phyloP scores from a whole-genome alignment of 2,797 vertebrate species.

The Chaetodon trifasciatus region DNA sequence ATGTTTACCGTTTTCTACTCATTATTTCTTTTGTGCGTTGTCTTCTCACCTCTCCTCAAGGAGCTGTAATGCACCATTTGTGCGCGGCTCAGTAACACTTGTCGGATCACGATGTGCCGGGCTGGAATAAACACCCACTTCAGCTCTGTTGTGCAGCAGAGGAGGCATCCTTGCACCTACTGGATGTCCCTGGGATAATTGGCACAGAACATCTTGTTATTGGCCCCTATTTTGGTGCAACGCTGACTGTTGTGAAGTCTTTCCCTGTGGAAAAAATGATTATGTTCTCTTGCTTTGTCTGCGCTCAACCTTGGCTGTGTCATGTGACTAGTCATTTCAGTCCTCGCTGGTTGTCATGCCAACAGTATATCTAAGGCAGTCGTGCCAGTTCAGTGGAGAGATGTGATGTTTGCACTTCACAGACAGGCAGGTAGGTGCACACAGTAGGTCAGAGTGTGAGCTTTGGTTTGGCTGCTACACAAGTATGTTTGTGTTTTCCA shows the following conservation, averaged over 20 bases:
- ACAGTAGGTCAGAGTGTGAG: constrained; percentile 36
- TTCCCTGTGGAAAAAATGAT: constrained; percentile 53
- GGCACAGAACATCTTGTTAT: constrained; percentile 70
- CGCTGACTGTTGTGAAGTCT: constrained; percentile 48
- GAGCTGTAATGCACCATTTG: constrained; percentile 47
- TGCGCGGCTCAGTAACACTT: constrained; percentile 52
- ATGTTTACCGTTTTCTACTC: constrained; percentile 59
- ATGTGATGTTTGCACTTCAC: constrained; percentile 64
- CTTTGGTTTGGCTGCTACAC: background rate
- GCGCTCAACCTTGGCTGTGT: constrained; percentile 77
- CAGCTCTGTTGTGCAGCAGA: constrained; percentile 34
- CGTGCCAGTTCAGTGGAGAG: constrained; percentile 61
- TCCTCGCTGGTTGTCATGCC: constrained; percentile 85
- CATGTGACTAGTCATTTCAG: constrained; percentile 76
- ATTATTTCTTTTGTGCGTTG: constrained; percentile 54
- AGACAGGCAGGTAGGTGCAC: constrained; percentile 55
- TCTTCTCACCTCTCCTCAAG: constrained; percentile 47
- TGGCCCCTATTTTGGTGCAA: constrained; percentile 35
- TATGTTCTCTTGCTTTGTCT: constrained; percentile 68
- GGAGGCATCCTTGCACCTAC: constrained; percentile 46
- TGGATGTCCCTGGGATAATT: constrained; percentile 73
- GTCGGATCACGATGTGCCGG: constrained; percentile 66
- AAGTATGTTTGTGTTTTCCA: background rate
- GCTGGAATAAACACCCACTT: constrained; percentile 57
- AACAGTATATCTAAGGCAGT: constrained; percentile 77